These are phyloP conservation scores for Lasiurus borealis DNA, from an alignment of 2,113 vertebrate genomes.

Conservation along the genomic window DNA sequence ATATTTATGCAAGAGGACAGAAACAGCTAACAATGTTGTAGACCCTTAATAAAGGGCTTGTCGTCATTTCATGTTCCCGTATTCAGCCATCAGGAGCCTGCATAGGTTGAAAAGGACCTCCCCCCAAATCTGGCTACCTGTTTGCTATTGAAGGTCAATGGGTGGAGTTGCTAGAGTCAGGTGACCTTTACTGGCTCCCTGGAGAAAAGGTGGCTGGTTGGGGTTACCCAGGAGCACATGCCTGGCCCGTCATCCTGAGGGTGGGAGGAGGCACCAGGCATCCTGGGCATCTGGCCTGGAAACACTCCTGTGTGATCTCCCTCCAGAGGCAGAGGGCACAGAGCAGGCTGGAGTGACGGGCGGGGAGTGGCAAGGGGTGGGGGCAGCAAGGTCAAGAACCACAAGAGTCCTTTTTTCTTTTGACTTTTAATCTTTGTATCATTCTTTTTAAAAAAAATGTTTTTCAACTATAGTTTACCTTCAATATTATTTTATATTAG, in stretches of 20 bases:
- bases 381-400: not conserved
- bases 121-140: not conserved
- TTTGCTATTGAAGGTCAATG: not conserved
- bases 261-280: not conserved
- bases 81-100: not conserved
- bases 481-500: not conserved
- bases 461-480: not conserved
- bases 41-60: not conserved
- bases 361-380: no score
- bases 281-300: not conserved
- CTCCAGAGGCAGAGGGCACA: not conserved
- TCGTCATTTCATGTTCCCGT: not conserved
- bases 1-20: not conserved
- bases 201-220: not conserved
- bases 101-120: not conserved
- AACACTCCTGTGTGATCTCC: not conserved
- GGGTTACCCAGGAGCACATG: accelerated
- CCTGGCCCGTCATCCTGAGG: not conserved
- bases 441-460: not conserved
- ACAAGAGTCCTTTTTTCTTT: not conserved
- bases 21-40: not conserved
- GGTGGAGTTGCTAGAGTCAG: not conserved
- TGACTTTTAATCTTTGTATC: not conserved
- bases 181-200: not conserved
- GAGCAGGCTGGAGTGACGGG: not conserved